These are phyloP conservation scores for Zaprionus nigranus DNA, from an alignment of 1,140 invertebrate genomes.

Conservation along the genomic window DNA sequence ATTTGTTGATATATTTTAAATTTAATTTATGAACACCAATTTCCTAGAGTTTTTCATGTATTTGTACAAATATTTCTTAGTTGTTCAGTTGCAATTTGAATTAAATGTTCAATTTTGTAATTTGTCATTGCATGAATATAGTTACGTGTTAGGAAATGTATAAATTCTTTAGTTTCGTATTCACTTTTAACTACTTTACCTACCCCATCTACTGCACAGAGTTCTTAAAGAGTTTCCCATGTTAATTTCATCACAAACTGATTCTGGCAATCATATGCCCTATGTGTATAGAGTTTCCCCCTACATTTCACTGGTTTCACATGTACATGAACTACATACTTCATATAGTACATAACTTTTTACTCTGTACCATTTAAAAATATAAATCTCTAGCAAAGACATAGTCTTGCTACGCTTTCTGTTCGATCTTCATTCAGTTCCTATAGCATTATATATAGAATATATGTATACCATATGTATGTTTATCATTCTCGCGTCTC, in stretches of 20 bases:
- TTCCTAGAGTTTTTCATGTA: too few species aligned
- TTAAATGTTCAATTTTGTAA: too few species aligned
- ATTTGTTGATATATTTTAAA: neutral
- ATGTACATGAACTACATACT: neutral
- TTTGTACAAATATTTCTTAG: neutral
- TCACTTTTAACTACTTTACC: neutral
- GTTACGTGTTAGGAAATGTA: neutral
- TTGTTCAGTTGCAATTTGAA: too few species aligned
- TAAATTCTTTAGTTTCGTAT: neutral
- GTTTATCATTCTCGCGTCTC: slow-evolving; percentile 14
- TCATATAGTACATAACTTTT: neutral
- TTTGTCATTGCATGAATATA: neutral
- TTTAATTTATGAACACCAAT: neutral
- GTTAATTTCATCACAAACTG: neutral
- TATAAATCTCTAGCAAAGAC: neutral
- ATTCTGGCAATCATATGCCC: neutral
- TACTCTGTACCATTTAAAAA: slow-evolving; percentile 12
- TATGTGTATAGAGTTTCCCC: neutral
- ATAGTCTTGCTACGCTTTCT: slow-evolving; percentile 1
- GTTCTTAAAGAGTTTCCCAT: neutral
- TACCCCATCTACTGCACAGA: neutral
- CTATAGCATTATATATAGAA: slow-evolving; percentile 20
- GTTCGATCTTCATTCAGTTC: slow-evolving; percentile 47
- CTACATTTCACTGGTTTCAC: neutral
- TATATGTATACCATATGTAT: slow-evolving; percentile 2